Percentiles rank a stretch among this genome's conserved stretches.
Evolutionary conservation across 2,113 vertebrate genomes (phyloP).

Genomic region (Lepus americanus): DNA sequence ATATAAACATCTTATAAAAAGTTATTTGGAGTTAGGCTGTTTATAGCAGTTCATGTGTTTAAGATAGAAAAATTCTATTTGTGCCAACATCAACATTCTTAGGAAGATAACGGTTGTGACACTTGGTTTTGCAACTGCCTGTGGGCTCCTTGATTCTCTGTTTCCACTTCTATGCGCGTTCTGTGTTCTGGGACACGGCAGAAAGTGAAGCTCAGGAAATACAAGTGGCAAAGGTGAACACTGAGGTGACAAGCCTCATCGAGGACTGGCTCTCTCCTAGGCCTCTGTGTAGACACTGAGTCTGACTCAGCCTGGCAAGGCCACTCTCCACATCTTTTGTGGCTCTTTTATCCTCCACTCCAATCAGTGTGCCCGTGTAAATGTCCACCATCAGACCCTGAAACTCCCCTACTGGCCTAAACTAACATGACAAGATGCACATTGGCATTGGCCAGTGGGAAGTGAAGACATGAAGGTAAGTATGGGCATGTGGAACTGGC

Average conservation of each 20-base stretch:
- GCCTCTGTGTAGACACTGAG: not conserved
- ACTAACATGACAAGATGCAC: not conserved
- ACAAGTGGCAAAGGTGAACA: not conserved
- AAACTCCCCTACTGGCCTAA: not conserved
- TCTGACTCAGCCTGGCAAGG: not conserved
- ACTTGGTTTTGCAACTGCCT: not conserved
- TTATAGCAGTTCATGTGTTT: conserved; percentile 27
- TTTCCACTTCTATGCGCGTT: not conserved
- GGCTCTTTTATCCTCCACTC: not conserved
- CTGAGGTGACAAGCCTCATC: not conserved
- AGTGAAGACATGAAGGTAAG: not conserved
- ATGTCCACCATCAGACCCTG: not conserved
- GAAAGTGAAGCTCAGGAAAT: not conserved
- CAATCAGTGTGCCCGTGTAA: not conserved
- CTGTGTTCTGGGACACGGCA: not conserved
- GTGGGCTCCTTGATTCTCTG: not conserved
- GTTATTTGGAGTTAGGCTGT: conserved; percentile 41
- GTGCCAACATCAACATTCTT: not conserved
- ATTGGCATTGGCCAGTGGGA: not conserved
- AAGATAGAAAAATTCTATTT: conserved; percentile 46
- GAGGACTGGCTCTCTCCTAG: not conserved
- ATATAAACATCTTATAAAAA: conserved; percentile 55
- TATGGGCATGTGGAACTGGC: not conserved
- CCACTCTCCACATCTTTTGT: not conserved
- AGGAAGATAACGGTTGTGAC: conserved; percentile 7